Evolutionary conservation across 2,888 invertebrate species (phyloP).

Genomic region (Leptopterna dolabrata): DNA sequence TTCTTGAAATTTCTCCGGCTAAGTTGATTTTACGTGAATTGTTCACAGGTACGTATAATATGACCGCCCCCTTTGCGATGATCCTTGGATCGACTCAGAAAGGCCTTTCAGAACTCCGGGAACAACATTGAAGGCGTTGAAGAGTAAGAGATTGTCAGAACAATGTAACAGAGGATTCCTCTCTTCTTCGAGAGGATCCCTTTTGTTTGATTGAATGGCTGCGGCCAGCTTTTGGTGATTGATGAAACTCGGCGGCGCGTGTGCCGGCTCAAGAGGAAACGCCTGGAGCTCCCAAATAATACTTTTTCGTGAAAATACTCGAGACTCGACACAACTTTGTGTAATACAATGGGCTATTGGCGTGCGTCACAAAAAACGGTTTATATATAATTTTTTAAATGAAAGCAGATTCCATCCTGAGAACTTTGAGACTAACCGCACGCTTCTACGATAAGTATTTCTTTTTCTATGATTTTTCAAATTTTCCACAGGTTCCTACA

Average conservation of each 20-base stretch:
- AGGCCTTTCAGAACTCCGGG: not conserved
- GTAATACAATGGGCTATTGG: too few relatives aligned
- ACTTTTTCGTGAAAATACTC: not conserved
- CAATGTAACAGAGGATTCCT: constrained; percentile 2
- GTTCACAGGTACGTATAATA: not conserved
- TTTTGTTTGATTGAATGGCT: not conserved
- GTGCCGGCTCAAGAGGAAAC: constrained; percentile 5
- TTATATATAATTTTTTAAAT: too few relatives aligned
- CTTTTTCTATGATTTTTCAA: too few relatives aligned
- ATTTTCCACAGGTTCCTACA: too few relatives aligned
- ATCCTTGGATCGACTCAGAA: not conserved
- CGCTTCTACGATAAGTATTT: too few relatives aligned
- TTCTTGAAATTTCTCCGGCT: too few relatives aligned
- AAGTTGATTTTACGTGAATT: not conserved
- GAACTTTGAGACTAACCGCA: too few relatives aligned
- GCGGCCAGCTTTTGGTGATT: not conserved
- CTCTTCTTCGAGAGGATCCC: not conserved
- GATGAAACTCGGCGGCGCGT: not conserved
- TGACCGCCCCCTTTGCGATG: not conserved
- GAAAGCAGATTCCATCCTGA: too few relatives aligned
- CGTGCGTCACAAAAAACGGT: too few relatives aligned
- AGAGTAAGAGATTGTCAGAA: constrained; percentile 3
- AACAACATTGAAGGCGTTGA: constrained; percentile 7
- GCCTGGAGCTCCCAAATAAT: not conserved
- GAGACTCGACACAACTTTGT: not conserved